Evolutionary conservation across 2,113 vertebrate genomes (phyloP).

Genomic region (Rana temporaria): DNA sequence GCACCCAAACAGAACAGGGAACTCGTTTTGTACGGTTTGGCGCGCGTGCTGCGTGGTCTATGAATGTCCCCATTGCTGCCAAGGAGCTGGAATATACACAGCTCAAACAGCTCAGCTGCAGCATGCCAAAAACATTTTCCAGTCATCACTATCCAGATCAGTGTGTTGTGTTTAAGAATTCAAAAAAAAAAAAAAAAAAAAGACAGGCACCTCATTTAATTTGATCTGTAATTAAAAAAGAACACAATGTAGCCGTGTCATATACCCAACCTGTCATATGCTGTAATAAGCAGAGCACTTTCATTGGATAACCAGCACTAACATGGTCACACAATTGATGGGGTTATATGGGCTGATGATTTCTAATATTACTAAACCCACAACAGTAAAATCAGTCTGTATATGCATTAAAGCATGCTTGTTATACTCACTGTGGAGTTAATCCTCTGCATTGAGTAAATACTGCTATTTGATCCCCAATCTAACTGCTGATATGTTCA

Average conservation of each 20-base stretch:
- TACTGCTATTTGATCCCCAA: no score
- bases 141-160: constrained; percentile 21
- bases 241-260: not conserved
- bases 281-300: not conserved
- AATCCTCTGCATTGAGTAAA: no score
- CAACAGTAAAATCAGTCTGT: no score
- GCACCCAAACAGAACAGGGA: constrained; percentile 8
- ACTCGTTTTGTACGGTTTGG: constrained; percentile 39
- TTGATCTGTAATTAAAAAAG: not conserved
- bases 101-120: constrained; percentile 5
- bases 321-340: no score
- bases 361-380: no score
- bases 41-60: not conserved
- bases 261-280: not conserved
- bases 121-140: constrained; percentile 45
- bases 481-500: no score
- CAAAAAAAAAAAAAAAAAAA: not conserved
- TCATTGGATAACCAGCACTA: not conserved
- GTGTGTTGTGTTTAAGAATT: not conserved
- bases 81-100: constrained; percentile 22
- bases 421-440: no score
- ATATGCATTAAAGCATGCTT: no score
- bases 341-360: no score
- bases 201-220: constrained; percentile 13
- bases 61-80: constrained; percentile 38